Conservation (phyloP, 2,797 vertebrate genomes). For the Ctenosaura bakeri region DNA sequence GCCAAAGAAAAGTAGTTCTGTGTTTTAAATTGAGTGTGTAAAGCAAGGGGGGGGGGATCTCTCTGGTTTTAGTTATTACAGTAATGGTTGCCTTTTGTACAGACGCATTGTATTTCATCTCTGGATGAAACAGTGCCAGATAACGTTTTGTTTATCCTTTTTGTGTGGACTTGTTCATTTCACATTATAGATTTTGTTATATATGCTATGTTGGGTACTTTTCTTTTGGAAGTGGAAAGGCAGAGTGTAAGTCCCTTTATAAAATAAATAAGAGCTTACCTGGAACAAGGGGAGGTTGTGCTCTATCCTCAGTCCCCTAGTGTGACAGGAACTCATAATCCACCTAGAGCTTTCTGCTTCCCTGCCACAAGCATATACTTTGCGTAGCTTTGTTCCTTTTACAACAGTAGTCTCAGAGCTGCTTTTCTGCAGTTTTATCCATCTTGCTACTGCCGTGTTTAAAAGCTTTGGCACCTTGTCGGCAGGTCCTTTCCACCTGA, state of each 20-base stretch:
- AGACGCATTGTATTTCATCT: too few relatives aligned
- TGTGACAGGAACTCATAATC: not conserved
- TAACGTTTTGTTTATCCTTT: not conserved
- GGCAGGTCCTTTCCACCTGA: not conserved
- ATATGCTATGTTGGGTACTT: not conserved
- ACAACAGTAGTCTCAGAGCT: not conserved
- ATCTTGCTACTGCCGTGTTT: not conserved
- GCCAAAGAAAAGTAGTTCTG: not conserved
- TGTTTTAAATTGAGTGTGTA: not conserved
- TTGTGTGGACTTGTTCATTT: not conserved
- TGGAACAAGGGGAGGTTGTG: not conserved
- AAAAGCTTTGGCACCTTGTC: not conserved
- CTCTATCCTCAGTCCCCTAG: not conserved
- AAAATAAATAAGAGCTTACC: not conserved
- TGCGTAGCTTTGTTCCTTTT: not conserved
- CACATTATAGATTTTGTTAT: not conserved
- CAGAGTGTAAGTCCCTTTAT: not conserved
- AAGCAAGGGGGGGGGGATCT: not conserved
- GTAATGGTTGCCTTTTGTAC: not conserved
- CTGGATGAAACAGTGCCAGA: too few relatives aligned
- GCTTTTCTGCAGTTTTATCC: not conserved
- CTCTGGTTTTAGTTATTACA: not conserved
- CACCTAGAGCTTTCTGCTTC: not conserved
- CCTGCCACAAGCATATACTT: not conserved
- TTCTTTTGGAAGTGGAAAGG: not conserved